Percentiles rank a stretch among this genome's conserved stretches.
phyloP scores from a whole-genome alignment of 1,140 invertebrate genomes.

The Drosophila biarmipes region DNA sequence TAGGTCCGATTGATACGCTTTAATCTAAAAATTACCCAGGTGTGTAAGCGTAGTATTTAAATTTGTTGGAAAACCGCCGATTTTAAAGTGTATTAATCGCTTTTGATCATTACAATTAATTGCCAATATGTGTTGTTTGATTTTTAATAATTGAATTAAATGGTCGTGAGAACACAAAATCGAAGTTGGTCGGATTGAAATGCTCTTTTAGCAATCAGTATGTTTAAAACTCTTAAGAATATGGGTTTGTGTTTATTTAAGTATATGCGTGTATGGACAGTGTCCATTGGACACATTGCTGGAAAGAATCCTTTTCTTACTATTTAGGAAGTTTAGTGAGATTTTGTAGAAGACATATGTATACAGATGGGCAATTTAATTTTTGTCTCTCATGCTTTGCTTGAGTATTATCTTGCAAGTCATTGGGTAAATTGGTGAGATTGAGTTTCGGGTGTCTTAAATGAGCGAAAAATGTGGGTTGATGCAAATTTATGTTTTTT shows the following conservation, averaged over 20 bases:
- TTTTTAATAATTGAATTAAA: no score
- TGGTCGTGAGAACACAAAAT: no score
- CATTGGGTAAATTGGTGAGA: slow-evolving; percentile 18
- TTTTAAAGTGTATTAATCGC: no score
- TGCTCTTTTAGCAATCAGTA: neutral
- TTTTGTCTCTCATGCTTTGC: slow-evolving; percentile 28
- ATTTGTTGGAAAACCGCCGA: no score
- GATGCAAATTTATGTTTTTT: slow-evolving; percentile 32
- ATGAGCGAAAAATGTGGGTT: slow-evolving; percentile 32
- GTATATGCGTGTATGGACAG: slow-evolving; percentile 7
- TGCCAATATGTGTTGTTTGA: no score
- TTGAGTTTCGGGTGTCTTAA: slow-evolving; percentile 26
- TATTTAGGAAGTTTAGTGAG: slow-evolving; percentile 7
- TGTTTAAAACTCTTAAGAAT: slow-evolving; percentile 16
- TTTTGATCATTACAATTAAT: no score
- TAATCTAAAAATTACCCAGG: no score
- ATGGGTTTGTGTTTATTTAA: neutral
- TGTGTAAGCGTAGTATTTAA: no score
- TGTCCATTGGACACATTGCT: no score
- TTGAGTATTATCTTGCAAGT: slow-evolving; percentile 37
- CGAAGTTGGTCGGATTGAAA: neutral
- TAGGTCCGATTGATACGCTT: no score
- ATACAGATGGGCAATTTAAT: neutral
- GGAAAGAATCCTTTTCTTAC: neutral
- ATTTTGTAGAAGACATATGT: slow-evolving; percentile 15